Evolutionary conservation across 2,797 vertebrate genomes (phyloP), one percentile per base, ranked within the genome.

Genomic region (Macrochelys suwanniensis): DNA sequence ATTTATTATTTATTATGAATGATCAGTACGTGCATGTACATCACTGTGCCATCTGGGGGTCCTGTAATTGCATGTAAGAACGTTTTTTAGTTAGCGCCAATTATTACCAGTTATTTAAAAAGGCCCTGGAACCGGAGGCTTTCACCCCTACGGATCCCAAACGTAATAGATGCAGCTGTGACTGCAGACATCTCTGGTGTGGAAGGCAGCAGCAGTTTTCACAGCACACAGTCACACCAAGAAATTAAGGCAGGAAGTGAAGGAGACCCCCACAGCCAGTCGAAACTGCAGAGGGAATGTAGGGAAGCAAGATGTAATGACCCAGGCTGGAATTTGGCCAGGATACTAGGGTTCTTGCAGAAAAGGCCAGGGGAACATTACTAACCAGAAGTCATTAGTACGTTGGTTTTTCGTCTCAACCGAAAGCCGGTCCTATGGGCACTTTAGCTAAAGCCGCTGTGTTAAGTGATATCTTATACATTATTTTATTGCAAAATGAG

Each of bases 1-100:
- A 57, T 91, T 94, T 87, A 79, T 50, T 86, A 86, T 93, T 94
- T 94, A 82, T 77, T 77, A 65, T 26, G 85, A 93, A 87, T 57
- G 88, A 77, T 77, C 42, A 79, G 65, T 87, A 76, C 80, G 84
- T 37, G 87, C 89, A 59, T 3, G 11, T 5, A 1, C 0, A 2
- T 47, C 59, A 4, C 57, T 71, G 68, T 71, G 68, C 68, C 6
- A 76, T 53, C 61, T 80, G 68, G 68, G 65, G 42, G 86, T 26
- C 26, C 45, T 17, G 15, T 49, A 31, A 77, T 92, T 54, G 71
- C 54, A 45, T 49, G 74, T 89, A 85, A 87, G 37, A 1, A 3
- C 84, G 31, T 71, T 71, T 68, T 37, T 23, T 71, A 42, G 37
- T 85, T 87, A 56, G n/a, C 2, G 2, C 53, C 80, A 57, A 59